Conservation (phyloP, 2,113 vertebrate genomes). For the Halcyon malimbica region DNA sequence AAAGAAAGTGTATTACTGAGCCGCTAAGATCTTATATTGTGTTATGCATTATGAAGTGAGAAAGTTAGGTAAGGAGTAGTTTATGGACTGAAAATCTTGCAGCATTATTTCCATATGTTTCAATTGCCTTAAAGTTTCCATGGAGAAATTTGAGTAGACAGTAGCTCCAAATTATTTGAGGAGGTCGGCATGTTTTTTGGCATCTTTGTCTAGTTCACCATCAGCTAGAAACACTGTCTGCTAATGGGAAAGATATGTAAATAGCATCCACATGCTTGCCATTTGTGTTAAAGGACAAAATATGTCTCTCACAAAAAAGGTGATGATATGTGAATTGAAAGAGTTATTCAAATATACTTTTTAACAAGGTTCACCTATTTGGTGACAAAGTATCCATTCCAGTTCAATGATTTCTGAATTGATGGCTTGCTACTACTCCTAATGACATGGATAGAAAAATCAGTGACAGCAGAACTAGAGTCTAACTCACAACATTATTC, state of each 20-base stretch:
- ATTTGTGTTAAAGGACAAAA: conserved; percentile 5
- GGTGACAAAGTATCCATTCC: background rate
- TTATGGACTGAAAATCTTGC: background rate
- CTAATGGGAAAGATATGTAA: background rate
- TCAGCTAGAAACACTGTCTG: background rate
- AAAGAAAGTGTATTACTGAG: background rate
- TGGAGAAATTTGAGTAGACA: background rate
- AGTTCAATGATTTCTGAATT: background rate
- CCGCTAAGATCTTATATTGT: background rate
- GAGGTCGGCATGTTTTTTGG: background rate
- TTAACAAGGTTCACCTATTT: background rate
- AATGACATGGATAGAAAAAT: background rate
- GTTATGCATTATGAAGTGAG: background rate
- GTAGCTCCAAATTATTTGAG: background rate
- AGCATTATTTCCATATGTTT: background rate
- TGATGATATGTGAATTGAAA: background rate
- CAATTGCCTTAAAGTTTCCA: background rate
- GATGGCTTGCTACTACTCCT: background rate
- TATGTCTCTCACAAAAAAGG: background rate
- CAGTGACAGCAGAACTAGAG: background rate
- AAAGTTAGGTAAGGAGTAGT: background rate
- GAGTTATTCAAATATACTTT: background rate
- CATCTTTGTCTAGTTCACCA: background rate
- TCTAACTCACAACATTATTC: background rate
- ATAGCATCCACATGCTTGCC: background rate